Evolutionary conservation across 2,113 vertebrate genomes (phyloP), one percentile per base, ranked within the genome.

Genomic region (Phalacrocorax pelagicus): DNA sequence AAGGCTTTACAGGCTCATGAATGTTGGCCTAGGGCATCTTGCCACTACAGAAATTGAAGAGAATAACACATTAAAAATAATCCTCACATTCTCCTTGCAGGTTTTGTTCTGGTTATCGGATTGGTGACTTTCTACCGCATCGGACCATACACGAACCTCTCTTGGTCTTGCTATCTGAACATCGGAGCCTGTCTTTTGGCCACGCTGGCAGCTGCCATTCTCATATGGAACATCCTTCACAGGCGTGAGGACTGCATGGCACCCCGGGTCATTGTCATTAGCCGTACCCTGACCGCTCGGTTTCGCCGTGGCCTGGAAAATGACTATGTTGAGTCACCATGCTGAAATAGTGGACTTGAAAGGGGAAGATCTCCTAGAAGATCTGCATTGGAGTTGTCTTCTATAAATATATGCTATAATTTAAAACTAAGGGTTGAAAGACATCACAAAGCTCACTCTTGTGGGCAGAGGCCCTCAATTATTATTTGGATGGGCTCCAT

Each of bases 191-290:
- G 99, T 95, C 98, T 99, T 29, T 88, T 99, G 96, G 99, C 99
- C 93, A 99, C 99, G 0, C 83, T 99, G 95, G 99, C 99, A 6
- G 99, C 99, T 1, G 99, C 99, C 97, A 98, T 99, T 97, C 99
- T 99, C 34, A 99, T 99, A 95, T 99, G 99, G 99, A 99, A 99
- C 97, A 99, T 99, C 96, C 98, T 99, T 23, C 99, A 99, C n/a
- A 97, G 99, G 57, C 98, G 99, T 2, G 99, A 99, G 74, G 99
- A 99, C 98, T 99, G 99, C 95, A 98, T 99, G 79, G 97, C 98
- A 0, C 99, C 99, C 5, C 97, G 98, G 0, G 99, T 99, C 82
- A 99, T 99, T 3, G 98, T 99, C 96, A 99, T 99, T 96, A 99
- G 99, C 87, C 99, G 98, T 24, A 99, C 99, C 11, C 98, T 99